Base-by-base conservation (phyloP, 2,797 vertebrate genomes). In the Mus caroli region DNA sequence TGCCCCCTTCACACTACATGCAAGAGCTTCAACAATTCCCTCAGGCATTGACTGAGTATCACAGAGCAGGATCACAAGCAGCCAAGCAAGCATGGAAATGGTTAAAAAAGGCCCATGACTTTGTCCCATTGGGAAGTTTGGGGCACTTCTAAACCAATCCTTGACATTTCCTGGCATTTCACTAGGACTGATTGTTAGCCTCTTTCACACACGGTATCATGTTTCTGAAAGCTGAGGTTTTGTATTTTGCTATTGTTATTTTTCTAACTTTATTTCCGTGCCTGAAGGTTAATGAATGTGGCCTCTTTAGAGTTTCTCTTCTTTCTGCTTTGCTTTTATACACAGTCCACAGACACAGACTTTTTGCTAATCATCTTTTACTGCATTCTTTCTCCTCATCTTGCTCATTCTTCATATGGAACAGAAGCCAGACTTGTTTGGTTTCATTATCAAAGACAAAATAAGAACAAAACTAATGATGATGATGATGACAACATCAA, bases 181-280 rank as follows among this genome's bases (percentile, higher is more conserved):
- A 22, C 17, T 17, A 50, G 75, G 50, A 80, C 14, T 91, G 50
- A 34, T 43, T 67, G 67, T 14, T 52, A 69, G 7, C 69, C 31
- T 80, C 11, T 2, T 26, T 88, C 54, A 11, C 31, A 8, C n/a
- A 75, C 17, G 26, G 28, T 37, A 34, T 64, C 4, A 78, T 24
- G 11, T 77, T 94, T 87, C 37, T 96, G 77, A 90, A 82, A 43
- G 28, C 22, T 69, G 12, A 34, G 3, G 58, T 71, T 79, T 92
- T 76, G 2, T 82, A 9, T 58, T 46, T 67, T 91, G 19, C 40
- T 58, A 28, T 58, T 83, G 58, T 62, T 13, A 0, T 3, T 58
- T 46, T 78, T 87, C 8, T 92, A 46, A 43, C 10, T 5, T 90
- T 6, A 11, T 3, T 24, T 91, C 40, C 60, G n/a, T 92, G 54